Percentiles rank a stretch among this genome's conserved stretches.
Conservation (phyloP, 2,888 invertebrate genomes). For the Stenodema calcarata region DNA sequence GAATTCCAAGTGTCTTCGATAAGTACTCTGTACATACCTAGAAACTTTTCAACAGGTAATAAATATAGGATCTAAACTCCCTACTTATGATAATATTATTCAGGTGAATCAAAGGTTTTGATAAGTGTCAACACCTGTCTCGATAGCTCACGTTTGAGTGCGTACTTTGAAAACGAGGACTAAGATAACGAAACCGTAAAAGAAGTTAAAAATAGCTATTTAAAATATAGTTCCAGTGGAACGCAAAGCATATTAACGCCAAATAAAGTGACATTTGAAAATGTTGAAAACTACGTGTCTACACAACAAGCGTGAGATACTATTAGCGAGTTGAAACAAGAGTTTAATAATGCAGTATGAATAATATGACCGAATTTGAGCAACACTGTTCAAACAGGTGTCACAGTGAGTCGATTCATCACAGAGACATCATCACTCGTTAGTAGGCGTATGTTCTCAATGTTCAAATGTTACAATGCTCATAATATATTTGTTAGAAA, state of each 20-base stretch:
- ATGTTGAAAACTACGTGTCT: no score
- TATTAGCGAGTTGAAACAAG: no score
- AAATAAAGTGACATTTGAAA: no score
- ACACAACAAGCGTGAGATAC: no score
- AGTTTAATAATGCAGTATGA: no score
- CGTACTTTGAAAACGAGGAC: neutral
- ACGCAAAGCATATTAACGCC: no score
- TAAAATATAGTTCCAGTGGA: no score
- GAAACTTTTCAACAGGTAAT: neutral
- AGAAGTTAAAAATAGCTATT: no score
- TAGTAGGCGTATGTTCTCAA: no score
- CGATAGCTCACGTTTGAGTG: neutral
- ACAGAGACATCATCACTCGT: neutral
- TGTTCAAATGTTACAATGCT: conserved; percentile 3
- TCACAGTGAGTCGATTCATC: neutral
- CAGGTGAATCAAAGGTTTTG: neutral
- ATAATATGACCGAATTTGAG: no score
- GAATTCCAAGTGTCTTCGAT: neutral
- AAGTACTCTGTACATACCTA: neutral
- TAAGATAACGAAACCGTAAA: no score
- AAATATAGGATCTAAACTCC: neutral
- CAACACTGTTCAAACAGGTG: no score
- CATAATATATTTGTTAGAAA: neutral
- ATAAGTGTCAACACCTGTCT: neutral
- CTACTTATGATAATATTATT: neutral